Base-by-base conservation (phyloP, 2,113 vertebrate species). In the Siphamia tubifer region DNA sequence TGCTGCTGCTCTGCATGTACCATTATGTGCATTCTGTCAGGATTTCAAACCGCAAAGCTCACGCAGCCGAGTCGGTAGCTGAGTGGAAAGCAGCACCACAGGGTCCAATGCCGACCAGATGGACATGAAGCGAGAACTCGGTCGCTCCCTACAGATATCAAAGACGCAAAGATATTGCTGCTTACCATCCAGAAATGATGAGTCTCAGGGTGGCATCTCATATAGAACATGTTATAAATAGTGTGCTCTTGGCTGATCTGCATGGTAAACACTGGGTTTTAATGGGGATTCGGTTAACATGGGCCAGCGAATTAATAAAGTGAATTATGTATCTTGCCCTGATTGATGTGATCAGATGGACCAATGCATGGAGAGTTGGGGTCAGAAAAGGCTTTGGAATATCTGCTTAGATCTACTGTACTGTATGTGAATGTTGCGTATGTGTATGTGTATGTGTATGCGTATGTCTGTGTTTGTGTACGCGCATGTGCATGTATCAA, bases 51-150 rank as follows among this genome's bases (percentile, higher is more conserved):
- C n/a, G 9, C 44, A 55, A 42, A 62, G 52, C 56, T 47, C 13
- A 2, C 43, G 13, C 30, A 40, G 74, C 21, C 15, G 5, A 54
- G 25, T n/a, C 32, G 16, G 60, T 67, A 74, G 68, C 74, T 68
- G 55, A 66, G 56, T 69, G 71, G 77, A 84, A 76, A 78, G 76
- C 44, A 57, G 63, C 81, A 71, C 77, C 27, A 20, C 68, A 28
- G 82, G 77, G 80, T 84, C 70, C 58, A 21, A 15, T 61, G 69
- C 71, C 47, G 85, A 85, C 78, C 87, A 90, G 87, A 90, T 89
- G 91, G 86, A 89, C 87, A 82, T 73, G 77, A 90, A 87, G 74
- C 55, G 53, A 56, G 47, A 49, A 56, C 70, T 71, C 69, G 39
- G 56, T 78, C 23, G 28, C 66, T 76, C 67, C 82, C 81, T 52